These are phyloP conservation scores for Griposia aprilina DNA, from an alignment of 2,888 invertebrate genomes.

Conservation along the genomic window DNA sequence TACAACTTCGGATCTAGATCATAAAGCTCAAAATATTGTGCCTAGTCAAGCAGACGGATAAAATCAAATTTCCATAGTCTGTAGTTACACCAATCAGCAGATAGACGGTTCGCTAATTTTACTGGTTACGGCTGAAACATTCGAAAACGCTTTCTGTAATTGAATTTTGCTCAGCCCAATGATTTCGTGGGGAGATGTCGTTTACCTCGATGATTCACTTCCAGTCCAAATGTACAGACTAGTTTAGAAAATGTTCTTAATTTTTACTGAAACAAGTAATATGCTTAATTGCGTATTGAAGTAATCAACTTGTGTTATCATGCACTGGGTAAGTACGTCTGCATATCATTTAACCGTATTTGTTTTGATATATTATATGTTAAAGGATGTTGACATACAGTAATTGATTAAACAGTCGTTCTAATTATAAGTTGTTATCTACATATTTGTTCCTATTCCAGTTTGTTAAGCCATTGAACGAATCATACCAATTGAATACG, in stretches of 20 bases:
- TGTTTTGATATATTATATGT: constrained; percentile 37
- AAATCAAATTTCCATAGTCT: constrained; percentile 35
- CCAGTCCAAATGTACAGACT: constrained; percentile 3
- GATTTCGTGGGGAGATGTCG: constrained; percentile 28
- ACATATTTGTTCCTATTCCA: constrained; percentile 48
- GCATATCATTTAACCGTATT: constrained; percentile 42
- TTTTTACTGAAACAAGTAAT: not conserved
- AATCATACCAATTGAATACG: constrained; percentile 24
- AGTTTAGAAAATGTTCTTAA: constrained; percentile 2
- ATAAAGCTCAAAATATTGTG: constrained; percentile 8
- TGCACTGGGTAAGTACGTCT: constrained; percentile 8
- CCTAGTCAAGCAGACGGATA: not conserved
- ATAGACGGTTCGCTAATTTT: constrained; percentile 34
- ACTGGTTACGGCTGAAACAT: constrained; percentile 45
- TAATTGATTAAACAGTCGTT: constrained; percentile 52
- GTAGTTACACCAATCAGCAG: constrained; percentile 16
- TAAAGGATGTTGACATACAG: constrained; percentile 50
- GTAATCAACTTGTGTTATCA: constrained; percentile 36
- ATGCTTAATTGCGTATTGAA: not conserved
- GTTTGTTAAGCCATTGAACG: constrained; percentile 36
- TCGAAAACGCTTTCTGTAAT: constrained; percentile 49
- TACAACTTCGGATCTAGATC: not conserved
- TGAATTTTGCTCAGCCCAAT: constrained; percentile 25
- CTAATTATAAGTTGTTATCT: constrained; percentile 58
- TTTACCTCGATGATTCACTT: constrained; percentile 39